Evolutionary conservation across 2,113 vertebrate species (phyloP).

Genomic region (Phasianus colchicus): DNA sequence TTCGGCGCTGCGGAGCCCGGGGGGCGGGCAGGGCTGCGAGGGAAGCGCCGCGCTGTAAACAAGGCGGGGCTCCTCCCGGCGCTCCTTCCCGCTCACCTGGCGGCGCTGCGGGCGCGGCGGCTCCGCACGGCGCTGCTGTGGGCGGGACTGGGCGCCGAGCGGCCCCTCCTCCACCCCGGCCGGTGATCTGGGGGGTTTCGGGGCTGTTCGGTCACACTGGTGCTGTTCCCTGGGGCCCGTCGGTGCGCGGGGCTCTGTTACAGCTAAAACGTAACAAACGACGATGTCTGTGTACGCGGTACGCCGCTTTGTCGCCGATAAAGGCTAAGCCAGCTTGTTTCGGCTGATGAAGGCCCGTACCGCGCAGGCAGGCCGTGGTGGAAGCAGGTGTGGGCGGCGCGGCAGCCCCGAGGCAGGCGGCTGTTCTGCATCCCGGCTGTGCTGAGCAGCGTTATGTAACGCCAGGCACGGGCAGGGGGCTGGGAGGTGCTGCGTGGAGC

Average conservation of each 20-base stretch:
- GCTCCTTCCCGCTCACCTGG: too few relatives aligned
- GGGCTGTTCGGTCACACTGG: neutral
- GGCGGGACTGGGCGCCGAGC: too few relatives aligned
- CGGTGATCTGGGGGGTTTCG: neutral
- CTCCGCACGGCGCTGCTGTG: too few relatives aligned
- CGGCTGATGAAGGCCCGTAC: too few relatives aligned
- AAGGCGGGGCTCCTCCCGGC: too few relatives aligned
- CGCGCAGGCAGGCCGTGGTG: neutral
- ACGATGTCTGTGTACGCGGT: rapidly evolving
- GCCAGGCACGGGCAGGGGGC: too few relatives aligned
- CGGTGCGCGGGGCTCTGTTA: neutral
- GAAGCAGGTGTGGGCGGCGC: neutral
- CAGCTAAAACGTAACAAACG: neutral
- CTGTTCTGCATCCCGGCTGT: too few relatives aligned
- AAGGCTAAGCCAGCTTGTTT: too few relatives aligned
- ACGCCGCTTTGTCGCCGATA: neutral
- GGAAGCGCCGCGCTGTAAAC: too few relatives aligned
- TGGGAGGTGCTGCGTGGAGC: neutral
- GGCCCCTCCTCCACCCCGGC: neutral
- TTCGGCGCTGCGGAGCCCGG: neutral
- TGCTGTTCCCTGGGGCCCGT: too few relatives aligned
- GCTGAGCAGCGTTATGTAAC: neutral
- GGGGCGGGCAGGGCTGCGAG: neutral
- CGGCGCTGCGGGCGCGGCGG: too few relatives aligned
- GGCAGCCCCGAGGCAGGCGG: too few relatives aligned